A percentile compares a stretch with the other conserved stretches of the same genome.
These are phyloP conservation scores for Campoletis raptor DNA, from an alignment of 2,888 invertebrate species.

Conservation along the genomic window DNA sequence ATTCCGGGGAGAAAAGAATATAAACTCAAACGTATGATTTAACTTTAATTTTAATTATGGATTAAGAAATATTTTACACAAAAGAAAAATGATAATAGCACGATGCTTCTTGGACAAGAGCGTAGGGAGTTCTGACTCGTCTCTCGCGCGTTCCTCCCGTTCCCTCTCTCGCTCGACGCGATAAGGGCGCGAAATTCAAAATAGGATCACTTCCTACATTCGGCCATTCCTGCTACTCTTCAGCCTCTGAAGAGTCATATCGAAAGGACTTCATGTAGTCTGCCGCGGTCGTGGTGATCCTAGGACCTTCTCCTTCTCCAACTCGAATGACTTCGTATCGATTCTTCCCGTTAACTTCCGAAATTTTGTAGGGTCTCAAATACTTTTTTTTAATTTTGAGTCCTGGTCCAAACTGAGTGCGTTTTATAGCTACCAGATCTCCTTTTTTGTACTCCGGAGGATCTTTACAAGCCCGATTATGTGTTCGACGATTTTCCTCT, in stretches of 20 bases:
- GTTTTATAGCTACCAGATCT: conserved; percentile 13
- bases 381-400: conserved; percentile 4
- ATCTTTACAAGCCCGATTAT: conserved; percentile 18
- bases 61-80: too few species aligned
- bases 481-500: conserved; percentile 10
- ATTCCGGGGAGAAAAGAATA: too few species aligned
- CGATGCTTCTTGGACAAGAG: too few species aligned
- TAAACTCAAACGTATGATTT: too few species aligned
- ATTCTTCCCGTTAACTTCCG: neutral
- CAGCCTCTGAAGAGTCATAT: conserved; percentile 26
- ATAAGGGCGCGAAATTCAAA: too few species aligned
- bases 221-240: conserved; percentile 31
- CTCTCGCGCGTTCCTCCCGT: too few species aligned
- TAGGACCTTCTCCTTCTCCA: too few species aligned
- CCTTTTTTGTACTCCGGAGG: neutral
- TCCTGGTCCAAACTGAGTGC: conserved; percentile 8
- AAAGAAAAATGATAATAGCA: too few species aligned
- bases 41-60: too few species aligned
- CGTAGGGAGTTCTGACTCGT: too few species aligned
- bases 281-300: conserved; percentile 19
- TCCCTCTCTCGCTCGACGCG: too few species aligned
- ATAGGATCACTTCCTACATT: too few species aligned
- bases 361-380: conserved; percentile 9
- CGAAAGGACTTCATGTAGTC: conserved; percentile 10
- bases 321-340: conserved; percentile 12